phyloP scores from a whole-genome alignment of 2,888 invertebrate species.

The Melanostoma scalare region DNA sequence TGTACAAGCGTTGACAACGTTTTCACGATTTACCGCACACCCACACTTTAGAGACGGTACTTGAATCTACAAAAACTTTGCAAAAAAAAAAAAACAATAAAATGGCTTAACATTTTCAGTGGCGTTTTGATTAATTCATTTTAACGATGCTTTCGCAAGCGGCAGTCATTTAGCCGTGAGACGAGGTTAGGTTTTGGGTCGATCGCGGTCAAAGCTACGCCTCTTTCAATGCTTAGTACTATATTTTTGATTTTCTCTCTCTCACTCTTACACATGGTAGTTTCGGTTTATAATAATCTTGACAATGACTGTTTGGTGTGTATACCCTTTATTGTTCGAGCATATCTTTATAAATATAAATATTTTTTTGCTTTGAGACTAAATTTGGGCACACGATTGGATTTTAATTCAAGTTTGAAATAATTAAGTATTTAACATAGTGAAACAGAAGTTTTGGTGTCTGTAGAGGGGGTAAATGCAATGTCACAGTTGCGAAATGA shows the following conservation, averaged over 20 bases:
- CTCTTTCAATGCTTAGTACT: constrained; percentile 50
- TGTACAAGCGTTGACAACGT: constrained; percentile 30
- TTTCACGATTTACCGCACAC: constrained; percentile 50
- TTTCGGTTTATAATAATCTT: constrained; percentile 27
- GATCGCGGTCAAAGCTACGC: constrained; percentile 49
- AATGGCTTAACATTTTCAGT: constrained; percentile 3
- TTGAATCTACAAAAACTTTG: constrained; percentile 49
- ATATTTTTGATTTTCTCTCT: constrained; percentile 37
- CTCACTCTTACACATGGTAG: background rate
- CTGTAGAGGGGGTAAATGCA: constrained; percentile 38
- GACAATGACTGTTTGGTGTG: constrained; percentile 40
- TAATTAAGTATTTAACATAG: constrained; percentile 53
- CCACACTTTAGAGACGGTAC: constrained; percentile 42
- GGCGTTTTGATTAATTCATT: constrained; percentile 35
- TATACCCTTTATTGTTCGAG: constrained; percentile 37
- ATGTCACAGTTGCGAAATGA: constrained; percentile 66
- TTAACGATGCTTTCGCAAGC: constrained; percentile 50
- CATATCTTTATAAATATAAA: constrained; percentile 1
- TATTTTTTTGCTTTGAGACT: constrained; percentile 27
- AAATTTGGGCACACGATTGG: constrained; percentile 60
- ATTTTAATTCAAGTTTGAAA: constrained; percentile 62
- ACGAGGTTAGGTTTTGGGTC: constrained; percentile 57
- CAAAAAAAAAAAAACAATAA: constrained; percentile 33
- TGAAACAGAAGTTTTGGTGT: constrained; percentile 14
- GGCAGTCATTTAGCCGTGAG: constrained; percentile 54